Conservation (phyloP, 2,113 vertebrate species). For the Rynchops niger region DNA sequence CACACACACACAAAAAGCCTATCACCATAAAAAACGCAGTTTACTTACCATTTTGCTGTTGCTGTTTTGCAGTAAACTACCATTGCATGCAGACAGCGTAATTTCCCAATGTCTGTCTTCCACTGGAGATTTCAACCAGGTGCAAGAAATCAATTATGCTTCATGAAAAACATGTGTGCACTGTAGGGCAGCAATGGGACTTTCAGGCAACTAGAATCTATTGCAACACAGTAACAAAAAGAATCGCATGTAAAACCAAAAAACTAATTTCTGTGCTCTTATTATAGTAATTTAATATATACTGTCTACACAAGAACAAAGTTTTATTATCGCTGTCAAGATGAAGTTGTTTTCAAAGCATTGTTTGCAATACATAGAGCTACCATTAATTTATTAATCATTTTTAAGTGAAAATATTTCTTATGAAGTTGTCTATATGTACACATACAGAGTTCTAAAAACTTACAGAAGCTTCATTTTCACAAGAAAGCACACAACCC, state of each 20-base stretch:
- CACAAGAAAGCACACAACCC: background rate
- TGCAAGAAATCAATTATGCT: background rate
- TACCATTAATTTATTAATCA: background rate
- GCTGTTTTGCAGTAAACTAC: background rate
- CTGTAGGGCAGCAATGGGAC: background rate
- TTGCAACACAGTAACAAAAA: background rate
- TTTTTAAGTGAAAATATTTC: background rate
- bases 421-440: background rate
- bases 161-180: background rate
- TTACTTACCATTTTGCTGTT: background rate
- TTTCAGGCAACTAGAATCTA: background rate
- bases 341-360: background rate
- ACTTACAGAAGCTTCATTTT: background rate
- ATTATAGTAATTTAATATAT: background rate
- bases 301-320: background rate
- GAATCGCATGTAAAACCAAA: background rate
- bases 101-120: background rate
- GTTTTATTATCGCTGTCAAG: background rate
- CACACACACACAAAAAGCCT: background rate
- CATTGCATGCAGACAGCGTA: background rate
- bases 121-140: background rate
- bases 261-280: background rate
- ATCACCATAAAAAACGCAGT: background rate
- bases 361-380: background rate
- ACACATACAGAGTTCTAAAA: background rate